Base-by-base conservation (phyloP, 2,888 invertebrate genomes). In the Pardosa pseudoannulata region DNA sequence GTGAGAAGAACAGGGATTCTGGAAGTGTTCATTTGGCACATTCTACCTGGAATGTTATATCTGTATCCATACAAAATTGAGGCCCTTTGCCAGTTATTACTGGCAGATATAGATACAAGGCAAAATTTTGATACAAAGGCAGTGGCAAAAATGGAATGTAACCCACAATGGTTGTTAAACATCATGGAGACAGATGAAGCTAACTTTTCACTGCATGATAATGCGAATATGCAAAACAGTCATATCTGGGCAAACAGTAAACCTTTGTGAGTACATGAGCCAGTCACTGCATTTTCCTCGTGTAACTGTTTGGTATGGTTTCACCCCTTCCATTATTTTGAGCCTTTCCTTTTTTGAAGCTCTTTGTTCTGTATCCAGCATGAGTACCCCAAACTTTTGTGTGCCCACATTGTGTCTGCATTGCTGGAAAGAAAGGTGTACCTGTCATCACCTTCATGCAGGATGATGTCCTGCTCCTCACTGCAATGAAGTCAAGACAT, bases 301-400 rank as follows among this genome's bases (percentile, higher is more conserved):
- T 28, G 23, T 41, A 28, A 71, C 46, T 27, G 28, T 71, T 11
- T 46, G 71, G 41, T 41, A 7, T 71, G 71, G 9, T 16, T 71
- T 28, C 46, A 71, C 28, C 71, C 27, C 29, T 11, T 71, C 46
- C 27, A 46, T 71, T n/a, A 71, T 27, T 71, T 7, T 46, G 0
- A 28, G 71, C 11, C 41, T 46, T 5, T 71, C 5, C 71, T 46
- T 27, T 27, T 71, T 46, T 46, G 71, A 71, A 41, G 71, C 41
- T 7, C 46, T 5, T 9, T 46, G 71, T 39, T 16, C 71, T 1
- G 23, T 13, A 16, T 28, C 36, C 1, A 16, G 46, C 28, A 28
- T 0, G 16, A 36, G 46, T 46, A 71, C 41, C 19, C 3, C 16
- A 3, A 19, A 7, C 36, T 23, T 56, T 23, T 56, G 23, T 23